Evolutionary conservation across 2,113 vertebrate genomes (phyloP).

Genomic region (Phyllostomus discolor): DNA sequence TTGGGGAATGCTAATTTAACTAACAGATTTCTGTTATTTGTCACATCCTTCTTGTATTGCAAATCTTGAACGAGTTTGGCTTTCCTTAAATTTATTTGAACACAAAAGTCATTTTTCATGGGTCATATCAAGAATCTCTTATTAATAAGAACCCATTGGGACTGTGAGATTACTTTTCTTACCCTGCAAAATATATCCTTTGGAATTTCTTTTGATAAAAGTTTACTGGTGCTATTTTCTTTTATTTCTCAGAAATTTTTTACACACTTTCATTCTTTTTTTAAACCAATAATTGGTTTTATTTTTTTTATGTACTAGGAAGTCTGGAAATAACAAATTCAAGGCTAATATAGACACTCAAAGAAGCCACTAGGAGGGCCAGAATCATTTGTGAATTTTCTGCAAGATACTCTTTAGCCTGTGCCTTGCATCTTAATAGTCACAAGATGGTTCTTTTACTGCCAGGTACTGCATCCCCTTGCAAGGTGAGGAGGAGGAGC

Average conservation of each 20-base stretch:
- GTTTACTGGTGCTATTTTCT: background rate
- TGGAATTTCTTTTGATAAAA: background rate
- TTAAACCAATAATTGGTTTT: slow-evolving; percentile 15
- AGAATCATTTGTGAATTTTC: background rate
- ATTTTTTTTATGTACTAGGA: background rate
- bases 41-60: background rate
- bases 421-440: background rate
- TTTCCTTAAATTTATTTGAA: background rate
- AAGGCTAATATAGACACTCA: background rate
- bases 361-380: background rate
- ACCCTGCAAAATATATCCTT: background rate
- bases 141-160: background rate
- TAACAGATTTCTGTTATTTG: background rate
- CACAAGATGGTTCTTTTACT: background rate
- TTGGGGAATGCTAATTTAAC: background rate
- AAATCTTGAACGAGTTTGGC: background rate
- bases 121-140: background rate
- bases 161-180: background rate
- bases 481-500: background rate
- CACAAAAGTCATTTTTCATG: background rate
- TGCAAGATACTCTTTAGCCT: background rate
- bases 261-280: background rate
- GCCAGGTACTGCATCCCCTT: background rate
- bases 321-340: background rate
- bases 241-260: background rate